A percentile compares a stretch with the other conserved stretches of the same genome.
Evolutionary conservation across 2,113 vertebrate species (phyloP).

Genomic region (Chauna torquata): DNA sequence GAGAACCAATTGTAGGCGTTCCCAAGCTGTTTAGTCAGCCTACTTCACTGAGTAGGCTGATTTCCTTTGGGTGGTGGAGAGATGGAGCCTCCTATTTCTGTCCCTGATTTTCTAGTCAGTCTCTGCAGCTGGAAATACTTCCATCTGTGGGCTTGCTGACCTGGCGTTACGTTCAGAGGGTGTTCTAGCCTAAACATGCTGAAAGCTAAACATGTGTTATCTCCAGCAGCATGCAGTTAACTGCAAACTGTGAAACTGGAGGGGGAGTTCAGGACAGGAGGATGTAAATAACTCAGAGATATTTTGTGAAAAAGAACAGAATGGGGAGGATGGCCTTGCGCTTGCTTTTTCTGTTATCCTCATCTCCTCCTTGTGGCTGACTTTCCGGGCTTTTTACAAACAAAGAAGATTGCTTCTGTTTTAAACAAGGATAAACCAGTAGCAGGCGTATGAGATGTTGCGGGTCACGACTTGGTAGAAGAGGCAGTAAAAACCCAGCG

Average conservation of each 20-base stretch:
- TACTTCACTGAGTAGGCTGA: conserved; percentile 21
- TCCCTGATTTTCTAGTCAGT: background rate
- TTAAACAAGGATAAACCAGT: background rate
- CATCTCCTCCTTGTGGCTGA: background rate
- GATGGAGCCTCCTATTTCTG: background rate
- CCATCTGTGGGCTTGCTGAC: conserved; percentile 26
- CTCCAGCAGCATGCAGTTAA: conserved; percentile 1
- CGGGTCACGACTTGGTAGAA: background rate
- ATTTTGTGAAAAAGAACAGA: background rate
- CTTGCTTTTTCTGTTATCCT: background rate
- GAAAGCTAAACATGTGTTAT: background rate
- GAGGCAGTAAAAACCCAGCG: background rate
- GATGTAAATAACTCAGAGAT: conserved; percentile 19
- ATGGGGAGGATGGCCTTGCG: background rate
- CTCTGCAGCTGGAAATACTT: conserved; percentile 27
- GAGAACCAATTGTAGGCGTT: conserved; percentile 57
- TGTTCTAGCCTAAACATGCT: conserved; percentile 31
- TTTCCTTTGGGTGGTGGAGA: background rate
- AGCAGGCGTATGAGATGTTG: background rate
- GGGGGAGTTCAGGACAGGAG: background rate
- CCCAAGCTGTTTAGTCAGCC: conserved; percentile 49
- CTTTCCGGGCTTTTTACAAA: background rate
- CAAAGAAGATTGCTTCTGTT: background rate
- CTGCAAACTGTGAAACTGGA: conserved; percentile 49
- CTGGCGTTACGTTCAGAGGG: background rate